A percentile compares a stretch with the other conserved stretches of the same genome.
These are phyloP conservation scores for Platysternon megacephalum DNA, from an alignment of 2,113 vertebrate species.

Conservation along the genomic window DNA sequence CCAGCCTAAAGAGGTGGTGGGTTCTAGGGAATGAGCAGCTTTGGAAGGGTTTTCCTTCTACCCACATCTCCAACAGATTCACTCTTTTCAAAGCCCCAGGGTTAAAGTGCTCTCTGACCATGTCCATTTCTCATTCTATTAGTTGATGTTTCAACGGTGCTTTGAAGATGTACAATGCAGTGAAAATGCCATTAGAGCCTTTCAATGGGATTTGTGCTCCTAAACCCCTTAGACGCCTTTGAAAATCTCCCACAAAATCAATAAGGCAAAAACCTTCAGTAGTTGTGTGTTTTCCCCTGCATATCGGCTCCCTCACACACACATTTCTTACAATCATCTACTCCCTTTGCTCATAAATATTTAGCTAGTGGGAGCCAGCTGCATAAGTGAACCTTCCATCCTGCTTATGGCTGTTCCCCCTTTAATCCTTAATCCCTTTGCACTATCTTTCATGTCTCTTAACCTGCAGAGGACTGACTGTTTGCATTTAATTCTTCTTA, in stretches of 20 bases:
- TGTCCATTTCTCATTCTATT: background rate
- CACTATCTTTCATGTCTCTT: conserved; percentile 72
- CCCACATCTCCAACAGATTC: rapidly evolving
- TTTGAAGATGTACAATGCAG: background rate
- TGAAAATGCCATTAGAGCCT: background rate
- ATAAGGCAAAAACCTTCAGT: conserved; percentile 25
- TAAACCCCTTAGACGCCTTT: background rate
- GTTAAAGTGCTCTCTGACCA: background rate
- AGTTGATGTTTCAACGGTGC: background rate
- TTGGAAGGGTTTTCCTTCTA: background rate
- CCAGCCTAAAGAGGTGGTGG: background rate
- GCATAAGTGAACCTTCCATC: conserved; percentile 65
- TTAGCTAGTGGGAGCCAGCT: conserved; percentile 64
- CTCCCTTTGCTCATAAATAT: conserved; percentile 73
- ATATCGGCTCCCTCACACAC: background rate
- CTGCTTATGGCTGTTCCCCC: conserved; percentile 53
- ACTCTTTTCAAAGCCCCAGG: background rate
- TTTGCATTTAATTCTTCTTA: conserved; percentile 78
- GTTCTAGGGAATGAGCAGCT: conserved; percentile 22
- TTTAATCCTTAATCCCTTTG: conserved; percentile 78
- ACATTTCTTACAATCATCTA: conserved; percentile 38
- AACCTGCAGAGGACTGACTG: conserved; percentile 73
- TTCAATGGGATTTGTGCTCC: conserved; percentile 1
- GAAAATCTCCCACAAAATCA: background rate
- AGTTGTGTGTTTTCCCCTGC: conserved; percentile 29